Base-by-base conservation (phyloP, 2,888 invertebrate genomes). In the Drosophila greeni region DNA sequence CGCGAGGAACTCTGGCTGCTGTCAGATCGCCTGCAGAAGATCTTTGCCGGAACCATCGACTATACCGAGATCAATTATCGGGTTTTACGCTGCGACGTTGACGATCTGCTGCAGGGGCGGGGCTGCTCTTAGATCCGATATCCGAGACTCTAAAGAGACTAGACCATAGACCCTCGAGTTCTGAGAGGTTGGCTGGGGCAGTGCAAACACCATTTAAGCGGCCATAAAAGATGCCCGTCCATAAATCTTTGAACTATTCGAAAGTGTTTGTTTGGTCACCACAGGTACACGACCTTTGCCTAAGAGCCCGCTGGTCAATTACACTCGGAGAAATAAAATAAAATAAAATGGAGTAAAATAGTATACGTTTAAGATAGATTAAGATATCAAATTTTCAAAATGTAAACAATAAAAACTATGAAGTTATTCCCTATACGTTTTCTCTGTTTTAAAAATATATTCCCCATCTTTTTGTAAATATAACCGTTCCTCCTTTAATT, bases 1-100 rank as follows among this genome's bases (percentile, higher is more conserved):
- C 88, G 90, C 54, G 91, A 93, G 80, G 92, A 93, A 71, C 87
- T 94, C 2, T 94, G 93, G 92, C 88, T 92, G 14, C 66, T 93
- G 6, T 92, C 94, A 16, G 83, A 81, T 70, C 75, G 78, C 20
- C 71, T 84, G 42, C 73, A 86, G 75, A 92, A 92, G 88, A 89
- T 92, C 8, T 92, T 92, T 88, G 90, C 91, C 0, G 92, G 91
- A 14, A 90, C 90, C 0, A 81, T 92, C 12, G 89, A 88, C 56
- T 85, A 90, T 1, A 86, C 61, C 20, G 83, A 85, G 52, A 85
- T 80, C 58, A 87, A 87, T 76, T 87, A 86, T 68, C 79, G 86
- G 58, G 80, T 86, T 45, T 68, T 75, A 52, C 77, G 80, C 11
- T 86, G 85, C 64, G 75, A 74, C 20, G 74, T 82, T 43, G 83